Evolutionary conservation across 2,888 invertebrate genomes (phyloP), one percentile per base, ranked within the genome.

Genomic region (Chrysomela aeneicollis): DNA sequence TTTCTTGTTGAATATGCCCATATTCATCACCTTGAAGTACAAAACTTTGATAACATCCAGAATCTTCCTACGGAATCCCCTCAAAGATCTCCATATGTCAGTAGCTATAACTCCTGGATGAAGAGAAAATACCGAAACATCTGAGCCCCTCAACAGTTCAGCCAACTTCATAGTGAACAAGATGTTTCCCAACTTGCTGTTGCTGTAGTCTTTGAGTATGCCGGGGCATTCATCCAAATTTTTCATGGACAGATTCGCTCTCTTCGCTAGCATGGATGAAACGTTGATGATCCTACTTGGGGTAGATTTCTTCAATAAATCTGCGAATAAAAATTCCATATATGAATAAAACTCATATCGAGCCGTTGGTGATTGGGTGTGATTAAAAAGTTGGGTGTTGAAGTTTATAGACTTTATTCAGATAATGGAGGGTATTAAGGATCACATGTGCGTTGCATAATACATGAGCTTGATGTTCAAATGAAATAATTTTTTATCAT

Each of bases 261-360:
- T 54, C 22, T 65, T 67, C 0, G 74, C 76, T 32, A 68, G 46
- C 1, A 66, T 12, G 10, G 78, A 78, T 1, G 78, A 70, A 0
- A 78, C 76, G 51, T 76, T 79, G 9, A 78, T 67, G 54, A 78
- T 75, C 55, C 76, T 65, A 37, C 74, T 73, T n/a, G 73, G 71
- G 21, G 72, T 68, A 15, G 76, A 71, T 68, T 76, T 76, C 59
- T 75, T 79, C 49, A 89, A 78, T 76, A 88, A 86, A 62, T 84
- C 86, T 61, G 85, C 85, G 76, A 86, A 42, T 15, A 32, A 54
- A 22, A 17, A 32, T 50, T 22, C n/a, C n/a, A n/a, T n/a, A n/a
- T n/a, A n/a, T n/a, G n/a, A n/a, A n/a, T n/a, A n/a, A n/a, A n/a
- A n/a, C n/a, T n/a, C n/a, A n/a, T n/a, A n/a, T n/a, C n/a, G n/a